Percentiles rank a stretch among this genome's conserved stretches.
Conservation (phyloP, 2,888 invertebrate genomes). For the Orthosia gracilis region DNA sequence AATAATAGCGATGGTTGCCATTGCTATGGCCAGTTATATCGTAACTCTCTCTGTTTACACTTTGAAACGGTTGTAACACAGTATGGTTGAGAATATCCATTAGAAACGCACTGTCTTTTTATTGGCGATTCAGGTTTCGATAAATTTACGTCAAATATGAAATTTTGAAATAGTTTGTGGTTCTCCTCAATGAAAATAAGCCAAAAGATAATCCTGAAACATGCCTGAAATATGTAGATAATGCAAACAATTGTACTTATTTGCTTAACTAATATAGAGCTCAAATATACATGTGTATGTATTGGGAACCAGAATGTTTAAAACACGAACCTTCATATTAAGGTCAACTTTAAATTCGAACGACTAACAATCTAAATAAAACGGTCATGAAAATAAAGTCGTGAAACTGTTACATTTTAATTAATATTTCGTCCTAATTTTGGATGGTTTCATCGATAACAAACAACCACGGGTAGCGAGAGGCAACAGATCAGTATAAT, state of each 20-base stretch:
- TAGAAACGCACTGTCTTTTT: too few relatives aligned
- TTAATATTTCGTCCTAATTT: slow-evolving; percentile 46
- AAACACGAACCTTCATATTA: not conserved
- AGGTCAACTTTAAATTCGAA: slow-evolving; percentile 11
- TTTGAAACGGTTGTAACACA: slow-evolving; percentile 28
- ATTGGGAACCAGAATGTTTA: not conserved
- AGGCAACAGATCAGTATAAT: slow-evolving; percentile 38
- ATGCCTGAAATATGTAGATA: slow-evolving; percentile 14
- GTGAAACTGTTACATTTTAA: slow-evolving; percentile 34
- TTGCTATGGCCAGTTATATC: slow-evolving; percentile 49
- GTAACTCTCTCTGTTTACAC: slow-evolving; percentile 44
- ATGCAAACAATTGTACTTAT: not conserved
- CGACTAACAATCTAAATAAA: slow-evolving; percentile 14
- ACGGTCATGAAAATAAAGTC: slow-evolving; percentile 14
- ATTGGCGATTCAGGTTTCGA: slow-evolving; percentile 10
- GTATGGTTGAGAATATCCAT: slow-evolving; percentile 2
- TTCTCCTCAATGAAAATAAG: not conserved
- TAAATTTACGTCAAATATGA: not conserved
- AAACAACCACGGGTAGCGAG: slow-evolving; percentile 21
- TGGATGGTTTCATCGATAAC: slow-evolving; percentile 31
- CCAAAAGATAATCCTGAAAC: slow-evolving; percentile 5
- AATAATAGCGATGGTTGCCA: slow-evolving; percentile 62
- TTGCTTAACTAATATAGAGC: not conserved
- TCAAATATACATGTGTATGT: slow-evolving; percentile 16
- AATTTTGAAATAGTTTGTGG: not conserved